Percentiles rank a stretch among this genome's conserved stretches.
phyloP scores from a whole-genome alignment of 1,140 invertebrate species.

The Akabosia matsudoensis region DNA sequence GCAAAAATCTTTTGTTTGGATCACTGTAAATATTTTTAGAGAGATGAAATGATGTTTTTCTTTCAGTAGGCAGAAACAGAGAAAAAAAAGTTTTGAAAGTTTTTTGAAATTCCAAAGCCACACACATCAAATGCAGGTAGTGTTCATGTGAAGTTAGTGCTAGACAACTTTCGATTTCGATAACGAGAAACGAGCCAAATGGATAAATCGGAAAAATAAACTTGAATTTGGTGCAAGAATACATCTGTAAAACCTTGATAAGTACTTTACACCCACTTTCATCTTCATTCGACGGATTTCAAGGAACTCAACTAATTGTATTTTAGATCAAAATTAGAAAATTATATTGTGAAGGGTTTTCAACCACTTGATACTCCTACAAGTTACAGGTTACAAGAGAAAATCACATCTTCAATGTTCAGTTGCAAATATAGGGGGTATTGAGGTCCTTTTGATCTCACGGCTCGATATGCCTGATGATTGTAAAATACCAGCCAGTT shows the following conservation, averaged over 20 bases:
- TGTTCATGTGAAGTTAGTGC: background rate
- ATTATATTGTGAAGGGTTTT: background rate
- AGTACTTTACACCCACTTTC: too few species aligned
- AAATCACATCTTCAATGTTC: too few species aligned
- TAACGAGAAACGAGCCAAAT: too few species aligned
- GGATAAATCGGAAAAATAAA: background rate
- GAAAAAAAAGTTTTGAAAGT: background rate
- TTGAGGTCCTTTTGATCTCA: too few species aligned
- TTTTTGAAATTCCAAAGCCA: background rate
- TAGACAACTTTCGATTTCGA: conserved; percentile 8
- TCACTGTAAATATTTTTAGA: background rate
- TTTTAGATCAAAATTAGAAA: background rate
- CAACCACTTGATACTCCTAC: background rate
- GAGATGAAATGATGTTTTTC: background rate
- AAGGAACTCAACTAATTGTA: background rate
- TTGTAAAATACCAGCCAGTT: too few species aligned
- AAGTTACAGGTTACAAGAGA: too few species aligned
- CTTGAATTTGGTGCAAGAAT: background rate
- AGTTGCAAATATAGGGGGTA: too few species aligned
- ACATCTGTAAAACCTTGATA: background rate
- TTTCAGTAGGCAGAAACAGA: conserved; percentile 16
- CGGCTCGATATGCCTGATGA: too few species aligned
- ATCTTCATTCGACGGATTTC: too few species aligned
- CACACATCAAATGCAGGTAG: background rate
- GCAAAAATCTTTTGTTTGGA: background rate